Evolutionary conservation across 2,888 invertebrate genomes (phyloP), one percentile per base, ranked within the genome.

Genomic region (Onthophagus sagittarius): DNA sequence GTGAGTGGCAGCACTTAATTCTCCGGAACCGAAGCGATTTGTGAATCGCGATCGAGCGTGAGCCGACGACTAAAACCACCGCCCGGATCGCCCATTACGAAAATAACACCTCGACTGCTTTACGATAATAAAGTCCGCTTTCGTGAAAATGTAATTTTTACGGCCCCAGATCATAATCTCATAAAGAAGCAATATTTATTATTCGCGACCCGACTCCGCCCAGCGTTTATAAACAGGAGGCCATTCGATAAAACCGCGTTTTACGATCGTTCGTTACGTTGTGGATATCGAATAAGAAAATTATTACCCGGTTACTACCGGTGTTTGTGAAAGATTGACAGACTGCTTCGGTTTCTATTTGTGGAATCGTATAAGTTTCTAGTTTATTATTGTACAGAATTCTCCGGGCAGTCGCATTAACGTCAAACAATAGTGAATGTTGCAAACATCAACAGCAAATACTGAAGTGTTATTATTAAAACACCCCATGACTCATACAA

Each of bases 21-120:
- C 76, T 53, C 73, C 76, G 77, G 75, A 77, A 76, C 74, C 75
- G 77, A 75, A 75, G 72, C 76, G 76, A 77, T 76, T 77, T 77
- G 77, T 77, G 76, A 77, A 77, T 77, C 74, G 77, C 77, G 76
- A 76, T 77, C 76, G 75, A 75, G 77, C 78, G 78, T 78, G 77
- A 77, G 73, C 72, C 72, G 75, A 75, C 78, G 74, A 77, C 23
- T 23, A 23, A 23, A 23, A 23, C 23, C 23, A 77, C 77, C 76
- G 76, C 39, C 69, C 73, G 73, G 75, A 77, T 72, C 76, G 75
- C 74, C 74, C 75, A 72, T 73, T 75, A 77, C 78, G 72, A 78
- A 79, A 79, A 78, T 78, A 78, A 74, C 77, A 77, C 73, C 75
- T 78, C 74, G 75, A 73, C 70, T 73, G 73, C 62, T 73, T 72